A percentile compares a stretch with the other conserved stretches of the same genome.
Evolutionary conservation across 1,140 invertebrate genomes (phyloP).

Genomic region (Heterodera schachtii): DNA sequence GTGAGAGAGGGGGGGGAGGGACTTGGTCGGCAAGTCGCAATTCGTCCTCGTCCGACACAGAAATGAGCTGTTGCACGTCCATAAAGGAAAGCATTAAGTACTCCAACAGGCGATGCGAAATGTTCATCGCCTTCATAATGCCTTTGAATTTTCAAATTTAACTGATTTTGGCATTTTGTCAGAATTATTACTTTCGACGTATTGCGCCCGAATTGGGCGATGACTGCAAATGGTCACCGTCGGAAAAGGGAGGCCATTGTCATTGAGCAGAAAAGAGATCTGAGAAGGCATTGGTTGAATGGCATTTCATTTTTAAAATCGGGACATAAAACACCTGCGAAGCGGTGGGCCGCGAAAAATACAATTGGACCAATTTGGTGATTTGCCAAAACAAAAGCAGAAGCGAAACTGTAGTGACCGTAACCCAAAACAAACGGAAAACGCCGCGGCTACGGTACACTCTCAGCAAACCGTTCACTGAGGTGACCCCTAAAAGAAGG

Average conservation of each 20-base stretch:
- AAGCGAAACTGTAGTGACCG: slow-evolving; percentile 44
- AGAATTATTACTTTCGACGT: slow-evolving; percentile 44
- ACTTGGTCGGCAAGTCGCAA: slow-evolving; percentile 34
- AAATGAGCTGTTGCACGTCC: slow-evolving; percentile 39
- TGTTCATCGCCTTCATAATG: slow-evolving; percentile 4
- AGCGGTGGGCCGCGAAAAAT: slow-evolving; percentile 54
- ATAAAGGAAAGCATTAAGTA: slow-evolving; percentile 48
- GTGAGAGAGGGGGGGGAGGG: too few relatives aligned
- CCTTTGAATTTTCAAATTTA: neutral
- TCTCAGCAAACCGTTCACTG: slow-evolving; percentile 58
- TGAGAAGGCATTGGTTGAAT: neutral
- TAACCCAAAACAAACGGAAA: slow-evolving; percentile 51
- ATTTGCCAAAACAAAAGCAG: slow-evolving; percentile 54
- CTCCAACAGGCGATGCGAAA: slow-evolving; percentile 50
- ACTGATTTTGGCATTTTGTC: neutral
- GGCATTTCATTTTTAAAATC: neutral
- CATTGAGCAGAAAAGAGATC: slow-evolving; percentile 46
- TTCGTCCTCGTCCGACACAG: slow-evolving; percentile 15
- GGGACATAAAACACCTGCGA: slow-evolving; percentile 47
- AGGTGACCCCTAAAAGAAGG: slow-evolving; percentile 48
- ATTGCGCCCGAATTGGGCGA: slow-evolving; percentile 49
- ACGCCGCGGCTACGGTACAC: slow-evolving; percentile 54
- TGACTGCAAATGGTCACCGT: slow-evolving; percentile 59
- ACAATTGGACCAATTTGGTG: slow-evolving; percentile 40
- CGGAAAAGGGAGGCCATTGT: slow-evolving; percentile 58